These are phyloP conservation scores for Sinella curviseta DNA, from an alignment of 1,140 invertebrate species.

Conservation along the genomic window DNA sequence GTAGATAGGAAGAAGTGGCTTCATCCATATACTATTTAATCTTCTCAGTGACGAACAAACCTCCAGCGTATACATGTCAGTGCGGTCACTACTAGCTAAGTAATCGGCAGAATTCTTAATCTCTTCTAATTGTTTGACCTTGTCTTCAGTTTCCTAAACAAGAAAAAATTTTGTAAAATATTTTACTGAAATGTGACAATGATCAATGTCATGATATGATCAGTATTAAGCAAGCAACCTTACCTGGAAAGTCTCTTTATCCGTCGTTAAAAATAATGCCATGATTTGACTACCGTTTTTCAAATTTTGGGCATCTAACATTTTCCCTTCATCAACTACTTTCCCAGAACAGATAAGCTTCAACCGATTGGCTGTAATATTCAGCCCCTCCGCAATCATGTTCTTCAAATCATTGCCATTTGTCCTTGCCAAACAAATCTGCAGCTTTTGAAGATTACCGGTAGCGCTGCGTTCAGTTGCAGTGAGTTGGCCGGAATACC, in stretches of 20 bases:
- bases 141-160: constrained; percentile 49
- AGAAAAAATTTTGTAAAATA: constrained; percentile 46
- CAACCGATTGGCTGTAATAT: constrained; percentile 59
- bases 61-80: constrained; percentile 33
- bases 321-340: constrained; percentile 61
- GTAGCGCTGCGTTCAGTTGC: constrained; percentile 52
- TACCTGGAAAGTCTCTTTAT: constrained; percentile 52
- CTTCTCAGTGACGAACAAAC: constrained; percentile 28
- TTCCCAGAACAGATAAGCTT: constrained; percentile 69
- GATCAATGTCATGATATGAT: no score
- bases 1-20: background rate
- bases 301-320: constrained; percentile 61
- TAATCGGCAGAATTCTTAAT: constrained; percentile 56
- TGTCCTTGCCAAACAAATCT: constrained; percentile 56
- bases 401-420: constrained; percentile 62
- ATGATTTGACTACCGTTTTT: constrained; percentile 70
- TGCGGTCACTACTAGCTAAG: constrained; percentile 52
- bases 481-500: constrained; percentile 54
- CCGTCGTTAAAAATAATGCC: constrained; percentile 62
- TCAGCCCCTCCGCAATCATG: constrained; percentile 58
- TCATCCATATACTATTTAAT: background rate
- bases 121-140: constrained; percentile 51
- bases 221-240: no score
- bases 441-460: constrained; percentile 55
- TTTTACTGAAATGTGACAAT: background rate